phyloP scores from a whole-genome alignment of 2,888 invertebrate species.

The Acleris laterana region DNA sequence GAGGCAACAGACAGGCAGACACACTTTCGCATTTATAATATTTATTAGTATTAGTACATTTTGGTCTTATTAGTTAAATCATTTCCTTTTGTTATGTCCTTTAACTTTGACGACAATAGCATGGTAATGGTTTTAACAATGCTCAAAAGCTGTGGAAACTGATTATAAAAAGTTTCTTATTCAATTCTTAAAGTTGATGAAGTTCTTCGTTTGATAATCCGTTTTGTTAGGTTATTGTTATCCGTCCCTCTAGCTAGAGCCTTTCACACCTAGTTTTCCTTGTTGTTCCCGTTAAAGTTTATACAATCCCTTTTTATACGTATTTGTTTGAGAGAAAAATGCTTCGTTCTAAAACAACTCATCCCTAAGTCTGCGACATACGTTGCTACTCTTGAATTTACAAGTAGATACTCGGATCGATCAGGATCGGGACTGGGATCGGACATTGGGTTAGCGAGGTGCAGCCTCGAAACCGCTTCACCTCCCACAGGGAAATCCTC shows the following conservation, averaged over 20 bases:
- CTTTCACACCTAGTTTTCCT: no score
- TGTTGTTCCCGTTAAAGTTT: no score
- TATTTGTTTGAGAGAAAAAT: neutral
- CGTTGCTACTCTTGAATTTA: neutral
- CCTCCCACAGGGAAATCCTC: constrained; percentile 49
- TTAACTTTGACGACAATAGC: constrained; percentile 8
- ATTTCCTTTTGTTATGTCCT: constrained; percentile 12
- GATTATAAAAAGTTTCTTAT: constrained; percentile 18
- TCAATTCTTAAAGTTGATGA: constrained; percentile 10
- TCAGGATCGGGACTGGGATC: constrained; percentile 11
- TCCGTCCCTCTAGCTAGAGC: neutral
- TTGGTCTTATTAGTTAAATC: constrained; percentile 1
- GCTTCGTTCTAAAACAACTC: neutral
- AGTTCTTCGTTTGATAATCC: constrained; percentile 8
- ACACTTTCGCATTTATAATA: no score
- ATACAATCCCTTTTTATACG: no score
- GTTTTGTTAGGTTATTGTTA: constrained; percentile 5
- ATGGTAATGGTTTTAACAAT: constrained; percentile 14
- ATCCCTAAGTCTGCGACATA: neutral
- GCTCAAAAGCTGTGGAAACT: constrained; percentile 17
- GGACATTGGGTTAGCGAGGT: constrained; percentile 38
- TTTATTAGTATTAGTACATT: no score
- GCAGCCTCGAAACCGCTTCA: constrained; percentile 26
- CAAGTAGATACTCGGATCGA: constrained; percentile 15
- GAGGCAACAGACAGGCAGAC: no score